A percentile compares a stretch with the other conserved stretches of the same genome.
Evolutionary conservation across 2,888 invertebrate genomes (phyloP).

Genomic region (Gibbula magus): DNA sequence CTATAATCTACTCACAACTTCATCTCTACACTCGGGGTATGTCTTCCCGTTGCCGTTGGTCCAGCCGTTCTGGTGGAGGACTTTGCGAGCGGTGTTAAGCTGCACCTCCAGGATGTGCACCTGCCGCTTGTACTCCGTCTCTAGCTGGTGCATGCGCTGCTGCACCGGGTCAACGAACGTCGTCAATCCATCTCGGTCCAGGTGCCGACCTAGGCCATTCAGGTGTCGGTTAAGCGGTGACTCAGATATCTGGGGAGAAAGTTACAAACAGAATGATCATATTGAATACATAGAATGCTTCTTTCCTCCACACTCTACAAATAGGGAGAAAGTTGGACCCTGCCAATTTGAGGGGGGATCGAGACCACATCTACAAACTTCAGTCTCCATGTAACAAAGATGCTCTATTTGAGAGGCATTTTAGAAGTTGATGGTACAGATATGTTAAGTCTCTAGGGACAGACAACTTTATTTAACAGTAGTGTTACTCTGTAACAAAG

Average conservation of each 20-base stretch:
- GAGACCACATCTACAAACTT: too few relatives aligned
- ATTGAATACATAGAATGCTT: neutral
- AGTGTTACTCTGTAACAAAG: too few relatives aligned
- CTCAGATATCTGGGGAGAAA: constrained; percentile 44
- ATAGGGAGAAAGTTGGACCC: too few relatives aligned
- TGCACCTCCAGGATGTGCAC: constrained; percentile 87
- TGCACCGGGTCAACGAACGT: constrained; percentile 84
- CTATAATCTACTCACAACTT: neutral
- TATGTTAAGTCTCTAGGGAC: too few relatives aligned
- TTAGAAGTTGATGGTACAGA: too few relatives aligned
- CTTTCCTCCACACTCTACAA: neutral
- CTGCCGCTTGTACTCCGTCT: constrained; percentile 78
- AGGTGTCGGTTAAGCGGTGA: constrained; percentile 52
- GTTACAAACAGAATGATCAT: neutral
- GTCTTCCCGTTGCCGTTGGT: constrained; percentile 1
- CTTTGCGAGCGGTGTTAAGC: constrained; percentile 85
- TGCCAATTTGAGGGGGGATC: too few relatives aligned
- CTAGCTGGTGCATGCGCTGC: constrained; percentile 87
- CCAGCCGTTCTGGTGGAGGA: constrained; percentile 78
- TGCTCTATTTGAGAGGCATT: too few relatives aligned
- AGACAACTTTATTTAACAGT: too few relatives aligned
- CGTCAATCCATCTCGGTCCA: constrained; percentile 81
- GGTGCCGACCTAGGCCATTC: constrained; percentile 59
- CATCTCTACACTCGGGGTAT: constrained; percentile 1
- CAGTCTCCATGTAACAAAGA: too few relatives aligned